Percentiles rank a stretch among this genome's conserved stretches.
Conservation (phyloP, 1,140 invertebrate species). For the Drosophila azteca region DNA sequence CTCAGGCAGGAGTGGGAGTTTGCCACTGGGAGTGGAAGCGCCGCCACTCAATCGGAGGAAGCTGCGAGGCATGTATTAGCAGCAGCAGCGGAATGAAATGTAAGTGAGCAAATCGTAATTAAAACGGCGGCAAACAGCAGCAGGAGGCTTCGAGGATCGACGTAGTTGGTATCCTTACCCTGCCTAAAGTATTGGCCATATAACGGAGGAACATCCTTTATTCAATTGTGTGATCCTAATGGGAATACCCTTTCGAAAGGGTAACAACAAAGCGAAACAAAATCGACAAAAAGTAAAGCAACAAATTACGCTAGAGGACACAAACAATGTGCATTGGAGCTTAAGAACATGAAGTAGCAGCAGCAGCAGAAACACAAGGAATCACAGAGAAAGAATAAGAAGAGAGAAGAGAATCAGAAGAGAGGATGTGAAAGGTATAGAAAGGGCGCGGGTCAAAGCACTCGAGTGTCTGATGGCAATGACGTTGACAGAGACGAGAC, state of each 20-base stretch:
- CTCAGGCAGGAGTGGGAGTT: not conserved
- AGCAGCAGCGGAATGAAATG: slow-evolving; percentile 67
- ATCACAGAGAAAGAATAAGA: slow-evolving; percentile 28
- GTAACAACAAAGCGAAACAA: not conserved
- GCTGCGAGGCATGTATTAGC: slow-evolving; percentile 55
- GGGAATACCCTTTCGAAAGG: too few relatives aligned
- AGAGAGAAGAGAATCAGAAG: slow-evolving; percentile 38
- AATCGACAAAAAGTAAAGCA: slow-evolving; percentile 57
- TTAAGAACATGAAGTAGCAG: slow-evolving; percentile 22
- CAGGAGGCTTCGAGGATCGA: not conserved
- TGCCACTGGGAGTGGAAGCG: not conserved
- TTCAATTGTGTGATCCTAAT: too few relatives aligned
- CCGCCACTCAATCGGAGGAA: slow-evolving; percentile 39
- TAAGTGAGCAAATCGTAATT: slow-evolving; percentile 81
- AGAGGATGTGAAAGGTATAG: not conserved
- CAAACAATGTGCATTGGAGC: slow-evolving; percentile 76
- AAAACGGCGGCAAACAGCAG: slow-evolving; percentile 63
- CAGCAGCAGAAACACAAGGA: slow-evolving; percentile 23
- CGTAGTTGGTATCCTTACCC: too few relatives aligned
- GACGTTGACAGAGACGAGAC: slow-evolving; percentile 64
- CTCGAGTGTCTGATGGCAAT: slow-evolving; percentile 63
- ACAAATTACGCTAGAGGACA: slow-evolving; percentile 70
- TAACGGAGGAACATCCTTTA: too few relatives aligned
- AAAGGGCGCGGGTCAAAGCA: slow-evolving; percentile 60
- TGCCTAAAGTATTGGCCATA: too few relatives aligned